Base-by-base conservation (phyloP, 2,888 invertebrate species). In the Chrysolina americana region DNA sequence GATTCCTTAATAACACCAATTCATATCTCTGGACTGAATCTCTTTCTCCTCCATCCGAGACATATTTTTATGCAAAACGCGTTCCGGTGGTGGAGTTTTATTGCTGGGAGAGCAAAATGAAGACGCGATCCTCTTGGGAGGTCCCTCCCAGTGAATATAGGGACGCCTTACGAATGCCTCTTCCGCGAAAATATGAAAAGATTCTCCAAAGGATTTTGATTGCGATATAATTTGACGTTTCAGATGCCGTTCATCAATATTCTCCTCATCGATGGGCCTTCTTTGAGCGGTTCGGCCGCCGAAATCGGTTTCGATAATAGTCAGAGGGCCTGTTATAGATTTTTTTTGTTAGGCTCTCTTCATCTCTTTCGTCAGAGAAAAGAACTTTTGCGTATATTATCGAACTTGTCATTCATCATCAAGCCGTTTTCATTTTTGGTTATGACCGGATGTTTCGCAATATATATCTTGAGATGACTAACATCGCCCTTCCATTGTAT, bases 51-150 rank as follows among this genome's bases (percentile, higher is more conserved):
- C 84, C 82, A 84, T 84, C 83, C 81, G 82, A 77, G 85, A 86
- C 85, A 87, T 87, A 87, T 87, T 87, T 86, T 86, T 86, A 87
- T 87, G 86, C 86, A 86, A 86, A 87, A 85, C 86, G 84, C 85
- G 86, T 86, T 85, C 86, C 85, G 84, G 84, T 81, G 80, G 84
- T 84, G 84, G 86, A 85, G 84, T 87, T 87, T 87, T 87, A 87
- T 87, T 86, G 86, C 86, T 83, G 83, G 79, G 78, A 78, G 82
- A 81, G 83, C 85, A 84, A 86, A 87, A 87, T 86, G 85, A 86
- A 84, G 86, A 86, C 83, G 83, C 81, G 83, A 83, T 85, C 84
- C 84, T 81, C 81, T 77, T 80, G 85, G 83, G 84, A 81, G 77
- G 80, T 73, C 72, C 71, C 71, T 71, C 78, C 82, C 82, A 78